A percentile compares a stretch with the other conserved stretches of the same genome.
Evolutionary conservation across 2,113 vertebrate genomes (phyloP).

Genomic region (Varanus komodoensis): DNA sequence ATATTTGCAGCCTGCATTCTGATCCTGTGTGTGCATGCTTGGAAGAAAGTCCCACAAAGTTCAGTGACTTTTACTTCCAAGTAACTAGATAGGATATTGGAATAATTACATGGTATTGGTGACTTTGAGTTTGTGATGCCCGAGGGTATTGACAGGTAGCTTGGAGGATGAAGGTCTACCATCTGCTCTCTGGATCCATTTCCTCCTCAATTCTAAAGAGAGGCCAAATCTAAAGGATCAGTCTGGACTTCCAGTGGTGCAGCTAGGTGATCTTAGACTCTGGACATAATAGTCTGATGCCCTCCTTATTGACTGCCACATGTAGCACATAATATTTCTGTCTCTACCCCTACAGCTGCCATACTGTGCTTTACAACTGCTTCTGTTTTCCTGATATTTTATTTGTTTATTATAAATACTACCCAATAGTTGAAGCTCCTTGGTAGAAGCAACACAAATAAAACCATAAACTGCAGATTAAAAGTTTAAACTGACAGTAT

Average conservation of each 20-base stretch:
- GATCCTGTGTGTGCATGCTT: background rate
- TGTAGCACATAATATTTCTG: too few relatives aligned
- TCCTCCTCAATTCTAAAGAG: background rate
- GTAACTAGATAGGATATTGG: background rate
- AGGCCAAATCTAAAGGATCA: background rate
- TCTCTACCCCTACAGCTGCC: too few relatives aligned
- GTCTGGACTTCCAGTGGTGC: background rate
- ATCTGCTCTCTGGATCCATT: background rate
- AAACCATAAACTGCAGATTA: too few relatives aligned
- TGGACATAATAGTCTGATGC: too few relatives aligned
- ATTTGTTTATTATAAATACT: too few relatives aligned
- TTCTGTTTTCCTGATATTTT: too few relatives aligned
- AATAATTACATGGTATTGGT: background rate
- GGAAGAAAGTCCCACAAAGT: background rate
- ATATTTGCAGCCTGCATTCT: background rate
- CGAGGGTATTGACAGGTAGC: background rate
- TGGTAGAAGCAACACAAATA: too few relatives aligned
- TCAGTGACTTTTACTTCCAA: background rate
- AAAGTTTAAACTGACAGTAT: too few relatives aligned
- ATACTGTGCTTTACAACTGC: too few relatives aligned
- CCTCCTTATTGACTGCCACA: too few relatives aligned
- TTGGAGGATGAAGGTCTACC: background rate
- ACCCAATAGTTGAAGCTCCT: too few relatives aligned
- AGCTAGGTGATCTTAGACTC: too few relatives aligned
- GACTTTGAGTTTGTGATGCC: background rate